These are phyloP conservation scores for Micoletzkya japonica DNA, from an alignment of 2,888 invertebrate genomes.

Conservation along the genomic window DNA sequence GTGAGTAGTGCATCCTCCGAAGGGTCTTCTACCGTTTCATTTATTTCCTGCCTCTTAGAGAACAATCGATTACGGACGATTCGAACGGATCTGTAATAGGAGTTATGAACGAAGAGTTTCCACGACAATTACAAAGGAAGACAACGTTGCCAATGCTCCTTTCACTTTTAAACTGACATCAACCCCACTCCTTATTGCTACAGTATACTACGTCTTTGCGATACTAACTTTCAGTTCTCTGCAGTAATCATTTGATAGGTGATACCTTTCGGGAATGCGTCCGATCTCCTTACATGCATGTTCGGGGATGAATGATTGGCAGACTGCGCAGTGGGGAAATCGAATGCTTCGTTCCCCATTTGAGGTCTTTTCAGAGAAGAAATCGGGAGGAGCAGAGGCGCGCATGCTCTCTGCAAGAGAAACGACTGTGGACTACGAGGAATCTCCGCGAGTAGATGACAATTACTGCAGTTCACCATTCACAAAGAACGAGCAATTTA, in stretches of 20 bases:
- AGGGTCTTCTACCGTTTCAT: background rate
- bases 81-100: background rate
- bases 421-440: no score
- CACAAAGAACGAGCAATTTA: no score
- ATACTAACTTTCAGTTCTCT: no score
- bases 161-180: no score
- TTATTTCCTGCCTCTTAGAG: background rate
- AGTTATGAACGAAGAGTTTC: no score
- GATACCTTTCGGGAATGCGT: background rate
- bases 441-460: conserved; percentile 6
- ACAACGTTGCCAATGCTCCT: no score
- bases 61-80: background rate
- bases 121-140: no score
- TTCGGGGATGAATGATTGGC: conserved; percentile 67
- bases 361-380: conserved; percentile 67
- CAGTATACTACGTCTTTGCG: no score
- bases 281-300: background rate
- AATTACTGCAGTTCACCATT: no score
- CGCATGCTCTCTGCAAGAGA: background rate
- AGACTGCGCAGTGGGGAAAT: conserved; percentile 71
- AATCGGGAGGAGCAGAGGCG: conserved; percentile 61
- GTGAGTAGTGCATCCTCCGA: background rate
- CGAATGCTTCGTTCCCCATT: conserved; percentile 68
- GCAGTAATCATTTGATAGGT: background rate
- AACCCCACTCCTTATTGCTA: no score